phyloP scores from a whole-genome alignment of 2,113 vertebrate genomes.

The Dendropsophus ebraccatus region DNA sequence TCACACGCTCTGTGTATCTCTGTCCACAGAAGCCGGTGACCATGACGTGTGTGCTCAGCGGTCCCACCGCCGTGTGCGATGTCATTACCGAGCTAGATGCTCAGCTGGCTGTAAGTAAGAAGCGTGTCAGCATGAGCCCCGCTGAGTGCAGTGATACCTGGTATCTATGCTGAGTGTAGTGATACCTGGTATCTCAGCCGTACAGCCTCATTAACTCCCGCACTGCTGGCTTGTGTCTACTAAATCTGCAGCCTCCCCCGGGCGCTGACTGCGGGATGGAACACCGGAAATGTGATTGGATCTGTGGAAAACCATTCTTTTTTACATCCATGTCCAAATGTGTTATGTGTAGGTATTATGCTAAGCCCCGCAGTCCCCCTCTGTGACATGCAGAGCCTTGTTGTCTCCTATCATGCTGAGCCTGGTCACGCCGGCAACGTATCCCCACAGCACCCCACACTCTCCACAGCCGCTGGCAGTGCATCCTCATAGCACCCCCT shows the following conservation, averaged over 20 bases:
- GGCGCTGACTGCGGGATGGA: no score
- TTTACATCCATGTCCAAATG: no score
- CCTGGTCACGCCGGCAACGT: no score
- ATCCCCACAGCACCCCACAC: no score
- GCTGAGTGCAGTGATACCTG: slow-evolving; percentile 44
- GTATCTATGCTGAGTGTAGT: slow-evolving; percentile 48
- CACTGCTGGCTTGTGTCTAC: slow-evolving; percentile 13
- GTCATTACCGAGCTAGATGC: slow-evolving; percentile 80
- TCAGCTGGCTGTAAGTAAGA: slow-evolving; percentile 80
- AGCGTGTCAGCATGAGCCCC: slow-evolving; percentile 48
- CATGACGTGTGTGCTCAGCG: slow-evolving; percentile 73
- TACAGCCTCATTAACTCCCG: slow-evolving; percentile 39
- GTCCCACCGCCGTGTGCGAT: slow-evolving; percentile 75
- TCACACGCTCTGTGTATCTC: slow-evolving; percentile 41
- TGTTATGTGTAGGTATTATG: no score
- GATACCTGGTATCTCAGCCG: slow-evolving; percentile 46
- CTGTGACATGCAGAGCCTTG: no score
- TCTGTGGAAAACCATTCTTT: no score
- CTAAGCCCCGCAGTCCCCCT: no score
- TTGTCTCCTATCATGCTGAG: no score
- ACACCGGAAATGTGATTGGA: no score
- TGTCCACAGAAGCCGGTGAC: slow-evolving; percentile 66
- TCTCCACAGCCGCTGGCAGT: no score
- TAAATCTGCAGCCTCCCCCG: neutral
- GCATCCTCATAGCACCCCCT: no score